A percentile compares a stretch with the other conserved stretches of the same genome.
phyloP scores from a whole-genome alignment of 2,797 vertebrate genomes.

The Siniperca undulata region DNA sequence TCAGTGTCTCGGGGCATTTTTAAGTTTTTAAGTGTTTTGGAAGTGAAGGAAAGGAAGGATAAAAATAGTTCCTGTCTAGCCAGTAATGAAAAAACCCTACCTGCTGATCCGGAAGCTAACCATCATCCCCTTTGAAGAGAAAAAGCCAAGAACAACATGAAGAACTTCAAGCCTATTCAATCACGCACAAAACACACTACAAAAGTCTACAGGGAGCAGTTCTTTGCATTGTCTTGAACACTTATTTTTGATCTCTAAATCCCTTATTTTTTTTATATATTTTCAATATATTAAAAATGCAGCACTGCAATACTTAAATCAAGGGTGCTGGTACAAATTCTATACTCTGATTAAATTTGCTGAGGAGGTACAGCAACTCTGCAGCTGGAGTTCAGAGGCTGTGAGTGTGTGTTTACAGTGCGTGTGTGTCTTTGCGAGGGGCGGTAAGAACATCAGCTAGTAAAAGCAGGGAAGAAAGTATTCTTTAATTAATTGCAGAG shows the following conservation, averaged over 20 bases:
- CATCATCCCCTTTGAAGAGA: constrained; percentile 54
- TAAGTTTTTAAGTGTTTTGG: constrained; percentile 36
- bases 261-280: neutral
- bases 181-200: constrained; percentile 40
- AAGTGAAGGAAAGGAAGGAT: constrained; percentile 54
- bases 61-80: constrained; percentile 70
- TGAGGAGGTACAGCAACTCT: constrained; percentile 15
- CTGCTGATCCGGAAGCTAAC: constrained; percentile 63
- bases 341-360: constrained; percentile 21
- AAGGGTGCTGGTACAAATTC: constrained; percentile 2
- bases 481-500: constrained; percentile 66
- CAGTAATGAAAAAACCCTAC: constrained; percentile 78
- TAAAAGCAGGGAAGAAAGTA: constrained; percentile 36
- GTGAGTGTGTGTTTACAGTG: constrained; percentile 14
- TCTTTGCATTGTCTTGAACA: constrained; percentile 30
- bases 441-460: constrained; percentile 25
- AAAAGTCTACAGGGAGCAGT: constrained; percentile 13
- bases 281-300: constrained; percentile 11
- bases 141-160: constrained; percentile 58
- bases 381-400: constrained; percentile 25
- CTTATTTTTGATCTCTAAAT: constrained; percentile 39
- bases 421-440: constrained; percentile 15
- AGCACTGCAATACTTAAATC: constrained; percentile 8
- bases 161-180: constrained; percentile 37
- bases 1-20: constrained; percentile 25